Conservation (phyloP, 1,140 invertebrate genomes). For the Mamestra configurata region DNA sequence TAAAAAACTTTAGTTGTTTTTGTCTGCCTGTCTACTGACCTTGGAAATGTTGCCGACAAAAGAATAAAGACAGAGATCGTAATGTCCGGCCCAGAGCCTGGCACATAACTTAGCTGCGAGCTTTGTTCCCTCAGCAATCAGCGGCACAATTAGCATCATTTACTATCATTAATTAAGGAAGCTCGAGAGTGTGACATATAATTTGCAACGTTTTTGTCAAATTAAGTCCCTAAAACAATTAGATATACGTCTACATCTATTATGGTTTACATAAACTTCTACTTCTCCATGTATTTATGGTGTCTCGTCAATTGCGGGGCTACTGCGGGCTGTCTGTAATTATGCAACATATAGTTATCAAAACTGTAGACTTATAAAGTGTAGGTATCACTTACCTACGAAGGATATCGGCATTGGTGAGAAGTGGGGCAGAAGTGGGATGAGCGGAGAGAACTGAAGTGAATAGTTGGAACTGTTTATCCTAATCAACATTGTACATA, state of each 20-base stretch:
- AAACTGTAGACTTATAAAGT: no score
- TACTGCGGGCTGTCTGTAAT: neutral
- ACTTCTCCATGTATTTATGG: neutral
- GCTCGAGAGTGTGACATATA: constrained; percentile 13
- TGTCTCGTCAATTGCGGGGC: no score
- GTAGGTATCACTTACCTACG: neutral
- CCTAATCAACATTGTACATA: neutral
- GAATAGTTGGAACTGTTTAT: neutral
- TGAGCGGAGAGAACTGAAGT: neutral
- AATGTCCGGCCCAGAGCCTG: constrained; percentile 22
- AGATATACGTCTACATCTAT: neutral
- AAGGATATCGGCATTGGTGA: neutral
- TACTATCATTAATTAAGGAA: constrained; percentile 32
- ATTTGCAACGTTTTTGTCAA: constrained; percentile 19
- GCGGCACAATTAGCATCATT: constrained; percentile 41
- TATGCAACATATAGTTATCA: neutral
- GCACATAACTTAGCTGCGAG: constrained; percentile 31
- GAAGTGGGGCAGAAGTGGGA: neutral
- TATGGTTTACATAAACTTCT: neutral
- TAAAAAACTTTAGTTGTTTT: neutral
- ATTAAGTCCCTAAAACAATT: constrained; percentile 2
- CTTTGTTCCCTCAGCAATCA: constrained; percentile 28
- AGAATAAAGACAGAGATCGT: constrained; percentile 35
- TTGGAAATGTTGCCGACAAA: constrained; percentile 2
- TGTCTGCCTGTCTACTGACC: neutral